Evolutionary conservation across 2,888 invertebrate genomes (phyloP).

Genomic region (Lampropteryx suffumata): DNA sequence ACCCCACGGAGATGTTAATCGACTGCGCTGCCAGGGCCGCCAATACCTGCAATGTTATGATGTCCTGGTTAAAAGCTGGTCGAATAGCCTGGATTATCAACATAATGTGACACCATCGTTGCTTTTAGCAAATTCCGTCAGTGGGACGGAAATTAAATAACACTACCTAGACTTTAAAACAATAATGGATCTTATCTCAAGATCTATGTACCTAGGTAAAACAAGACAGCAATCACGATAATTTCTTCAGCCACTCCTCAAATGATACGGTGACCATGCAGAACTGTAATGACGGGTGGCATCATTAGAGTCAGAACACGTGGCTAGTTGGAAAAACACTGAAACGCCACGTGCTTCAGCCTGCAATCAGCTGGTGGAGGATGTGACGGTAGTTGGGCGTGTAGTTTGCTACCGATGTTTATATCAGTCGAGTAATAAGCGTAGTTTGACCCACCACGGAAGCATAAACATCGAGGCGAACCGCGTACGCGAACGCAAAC

Average conservation of each 20-base stretch:
- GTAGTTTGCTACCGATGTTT: no score
- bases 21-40: slow-evolving; percentile 89
- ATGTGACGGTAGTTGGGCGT: no score
- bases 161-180: no score
- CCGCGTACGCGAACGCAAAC: no score
- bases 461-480: no score
- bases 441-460: no score
- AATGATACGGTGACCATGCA: slow-evolving; percentile 12
- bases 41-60: slow-evolving; percentile 79
- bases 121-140: no score
- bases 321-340: slow-evolving; percentile 12
- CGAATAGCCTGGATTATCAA: no score
- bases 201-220: neutral
- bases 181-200: no score
- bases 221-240: neutral
- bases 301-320: neutral
- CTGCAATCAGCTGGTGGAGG: neutral
- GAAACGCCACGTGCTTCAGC: slow-evolving; percentile 11
- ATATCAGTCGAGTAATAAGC: no score
- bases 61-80: slow-evolving; percentile 34
- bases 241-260: neutral
- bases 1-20: slow-evolving; percentile 89
- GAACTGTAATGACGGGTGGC: neutral
- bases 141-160: no score
- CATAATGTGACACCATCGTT: no score